These are phyloP conservation scores for Orientallactaga sibirica DNA, from an alignment of 2,797 vertebrate genomes.

Conservation along the genomic window DNA sequence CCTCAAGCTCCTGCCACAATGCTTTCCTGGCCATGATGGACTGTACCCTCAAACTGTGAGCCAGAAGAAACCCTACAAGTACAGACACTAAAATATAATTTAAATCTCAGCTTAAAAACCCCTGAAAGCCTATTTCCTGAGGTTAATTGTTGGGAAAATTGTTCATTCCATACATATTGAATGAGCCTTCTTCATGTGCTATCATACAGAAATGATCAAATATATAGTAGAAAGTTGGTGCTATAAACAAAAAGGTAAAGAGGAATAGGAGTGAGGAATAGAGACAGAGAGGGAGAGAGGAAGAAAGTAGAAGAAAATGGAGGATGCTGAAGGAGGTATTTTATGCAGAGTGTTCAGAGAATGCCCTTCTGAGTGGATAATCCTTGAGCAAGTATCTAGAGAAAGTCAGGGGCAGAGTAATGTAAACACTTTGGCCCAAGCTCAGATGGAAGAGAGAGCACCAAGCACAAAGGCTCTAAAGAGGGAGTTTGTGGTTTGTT, in stretches of 20 bases:
- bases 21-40: too few relatives aligned
- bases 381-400: neutral
- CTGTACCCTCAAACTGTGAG: too few relatives aligned
- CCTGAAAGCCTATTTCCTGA: conserved; percentile 4
- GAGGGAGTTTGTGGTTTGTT: neutral
- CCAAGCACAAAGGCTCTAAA: neutral
- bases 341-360: neutral
- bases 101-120: neutral
- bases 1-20: too few relatives aligned
- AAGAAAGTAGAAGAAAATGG: neutral
- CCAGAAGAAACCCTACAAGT: too few relatives aligned
- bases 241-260: neutral
- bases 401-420: neutral
- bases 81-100: too few relatives aligned
- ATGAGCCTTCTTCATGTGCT: neutral
- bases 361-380: neutral
- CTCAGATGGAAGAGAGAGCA: neutral
- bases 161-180: neutral
- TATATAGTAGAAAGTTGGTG: neutral
- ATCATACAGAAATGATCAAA: neutral
- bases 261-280: neutral
- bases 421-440: neutral
- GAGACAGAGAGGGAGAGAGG: neutral
- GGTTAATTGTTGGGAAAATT: conserved; percentile 22
- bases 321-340: neutral